Base-by-base conservation (phyloP, 2,888 invertebrate species). In the Monochamus alternatus region DNA sequence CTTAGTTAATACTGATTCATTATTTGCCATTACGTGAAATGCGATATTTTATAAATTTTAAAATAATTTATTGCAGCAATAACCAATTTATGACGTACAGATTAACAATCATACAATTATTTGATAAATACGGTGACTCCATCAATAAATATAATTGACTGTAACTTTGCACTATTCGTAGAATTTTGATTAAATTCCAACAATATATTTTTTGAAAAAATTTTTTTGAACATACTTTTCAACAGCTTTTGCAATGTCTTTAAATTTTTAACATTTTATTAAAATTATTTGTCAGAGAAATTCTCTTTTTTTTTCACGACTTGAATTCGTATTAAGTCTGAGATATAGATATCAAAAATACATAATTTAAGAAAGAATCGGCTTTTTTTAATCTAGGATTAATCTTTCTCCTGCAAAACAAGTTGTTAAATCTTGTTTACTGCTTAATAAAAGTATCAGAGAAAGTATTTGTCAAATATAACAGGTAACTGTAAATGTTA, bases 1-100 rank as follows among this genome's bases (percentile, higher is more conserved):
- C 38, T 38, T 38, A 38, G 38, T 38, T 38, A 38, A 38, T 38
- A 38, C 38, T 38, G 38, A 38, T 60, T 3, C n/a, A 60, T 60
- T 60, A 60, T 32, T n/a, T 38, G 31, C 12, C 12, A 31, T 32
- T 32, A 32, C 38, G 8, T 12, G n/a, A 8, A 59, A 1, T 59
- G 60, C 38, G 10, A 5, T 5, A 60, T 32, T 38, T 12, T 31
- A 38, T 60, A 5, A 60, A 60, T n/a, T 32, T 8, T 31, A 60
- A 30, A 59, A 59, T 60, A 32, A 32, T 60, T 32, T 60, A 60
- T 60, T 38, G 32, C 31, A 9, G n/a, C 31, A 60, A n/a, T 38
- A 38, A 38, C 38, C 38, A 38, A 38, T 38, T 38, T 38, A 38
- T 38, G 5, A 38, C 0, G 38, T 1, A 7, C 7, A 2, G 38